Evolutionary conservation across 2,113 vertebrate species (phyloP), one percentile per base, ranked within the genome.

Genomic region (Scomber colias): DNA sequence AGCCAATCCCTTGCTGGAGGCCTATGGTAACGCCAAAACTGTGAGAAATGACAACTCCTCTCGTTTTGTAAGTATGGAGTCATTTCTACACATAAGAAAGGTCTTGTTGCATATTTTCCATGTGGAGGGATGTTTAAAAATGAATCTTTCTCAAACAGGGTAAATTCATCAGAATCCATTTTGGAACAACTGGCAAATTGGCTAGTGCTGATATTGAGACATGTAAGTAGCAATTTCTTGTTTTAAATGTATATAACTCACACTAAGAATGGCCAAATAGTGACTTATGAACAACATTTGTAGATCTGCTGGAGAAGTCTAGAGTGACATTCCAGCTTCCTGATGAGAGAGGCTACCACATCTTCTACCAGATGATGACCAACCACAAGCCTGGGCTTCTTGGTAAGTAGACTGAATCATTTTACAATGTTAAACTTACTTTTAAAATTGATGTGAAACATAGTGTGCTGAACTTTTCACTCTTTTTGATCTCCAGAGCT

Each of bases 111-210:
- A 16, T 2, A 54, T 44, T 31, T 1, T 5, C 3, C 3, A n/a
- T 63, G 7, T 4, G 1, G 2, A 51, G 2, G 4, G 1, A 62
- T 0, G 0, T 53, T 53, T 53, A 27, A 75, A 40, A 5, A n/a
- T 45, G 12, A 0, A 3, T 71, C 46, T 71, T 0, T 73, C 57
- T 21, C 24, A 67, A 90, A 89, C 69, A 92, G 89, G 90, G 90
- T 92, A 90, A 92, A 92, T 92, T 92, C 87, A 92, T 92, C 87
- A 84, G 90, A 78, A 92, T 92, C 30, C 90, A 92, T 82, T 92
- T 92, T 6, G 81, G 76, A 71, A 50, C 81, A 61, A 77, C 89
- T 77, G 90, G 90, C 49, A 92, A 92, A 89, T 87, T 92, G 85
- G 11, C 90, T 77, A 90, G 89, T 89, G 88, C 90, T 89, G 90